Conservation (phyloP, 2,888 invertebrate genomes). For the Sphaeridia pumilis region DNA sequence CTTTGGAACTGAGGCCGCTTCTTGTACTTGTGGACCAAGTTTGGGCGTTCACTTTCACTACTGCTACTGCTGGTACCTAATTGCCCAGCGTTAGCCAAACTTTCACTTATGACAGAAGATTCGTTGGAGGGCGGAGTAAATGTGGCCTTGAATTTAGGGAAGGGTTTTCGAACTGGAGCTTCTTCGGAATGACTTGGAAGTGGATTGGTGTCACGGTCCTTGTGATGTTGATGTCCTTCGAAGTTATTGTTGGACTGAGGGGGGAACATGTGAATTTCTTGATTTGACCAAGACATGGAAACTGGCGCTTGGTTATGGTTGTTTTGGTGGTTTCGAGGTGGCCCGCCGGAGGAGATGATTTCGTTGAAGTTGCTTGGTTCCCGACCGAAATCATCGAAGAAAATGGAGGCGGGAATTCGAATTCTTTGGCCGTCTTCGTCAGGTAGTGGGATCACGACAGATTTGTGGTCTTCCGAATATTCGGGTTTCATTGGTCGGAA, state of each 20-base stretch:
- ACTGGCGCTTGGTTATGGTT: too few relatives aligned
- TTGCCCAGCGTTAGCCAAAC: constrained; percentile 4
- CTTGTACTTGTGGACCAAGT: constrained; percentile 11
- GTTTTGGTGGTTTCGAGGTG: too few relatives aligned
- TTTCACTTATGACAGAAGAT: constrained; percentile 9
- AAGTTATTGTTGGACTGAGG: neutral
- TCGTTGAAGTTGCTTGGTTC: neutral
- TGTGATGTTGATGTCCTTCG: neutral
- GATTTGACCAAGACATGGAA: neutral
- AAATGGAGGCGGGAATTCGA: constrained; percentile 23
- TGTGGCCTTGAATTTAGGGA: constrained; percentile 20
- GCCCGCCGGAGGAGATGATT: neutral
- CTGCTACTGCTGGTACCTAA: neutral
- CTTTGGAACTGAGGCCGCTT: constrained; percentile 15
- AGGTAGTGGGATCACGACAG: constrained; percentile 26
- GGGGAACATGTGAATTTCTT: neutral
- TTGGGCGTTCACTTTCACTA: neutral
- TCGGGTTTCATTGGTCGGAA: constrained; percentile 23
- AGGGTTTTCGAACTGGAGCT: constrained; percentile 28
- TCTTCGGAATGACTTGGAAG: constrained; percentile 29
- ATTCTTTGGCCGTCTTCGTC: constrained; percentile 20
- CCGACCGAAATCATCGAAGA: constrained; percentile 23
- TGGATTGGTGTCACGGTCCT: neutral
- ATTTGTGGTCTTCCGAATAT: constrained; percentile 12
- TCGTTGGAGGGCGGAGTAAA: neutral